phyloP scores from a whole-genome alignment of 2,888 invertebrate species.

The Ichneumon xanthorius region DNA sequence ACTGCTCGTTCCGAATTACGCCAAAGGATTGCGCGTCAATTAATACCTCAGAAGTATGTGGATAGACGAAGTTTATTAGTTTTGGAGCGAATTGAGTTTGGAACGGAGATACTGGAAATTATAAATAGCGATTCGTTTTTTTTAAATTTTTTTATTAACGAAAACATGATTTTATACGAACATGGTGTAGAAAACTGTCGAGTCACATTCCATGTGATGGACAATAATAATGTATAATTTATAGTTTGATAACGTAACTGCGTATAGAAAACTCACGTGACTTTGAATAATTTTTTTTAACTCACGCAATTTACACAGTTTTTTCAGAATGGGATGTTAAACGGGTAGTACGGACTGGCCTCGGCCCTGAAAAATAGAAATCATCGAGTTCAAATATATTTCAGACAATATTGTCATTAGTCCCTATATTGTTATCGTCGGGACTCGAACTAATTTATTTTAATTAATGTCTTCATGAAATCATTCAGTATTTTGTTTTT shows the following conservation, averaged over 20 bases:
- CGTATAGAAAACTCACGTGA: constrained; percentile 25
- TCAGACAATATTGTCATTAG: background rate
- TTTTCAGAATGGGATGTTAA: constrained; percentile 84
- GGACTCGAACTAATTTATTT: too few relatives aligned
- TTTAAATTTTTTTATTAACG: background rate
- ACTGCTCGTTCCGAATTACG: background rate
- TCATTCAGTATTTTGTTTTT: too few relatives aligned
- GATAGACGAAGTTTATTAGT: background rate
- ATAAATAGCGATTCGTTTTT: background rate
- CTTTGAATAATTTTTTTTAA: constrained; percentile 38
- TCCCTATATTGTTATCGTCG: too few relatives aligned
- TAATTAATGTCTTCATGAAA: too few relatives aligned
- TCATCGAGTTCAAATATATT: background rate
- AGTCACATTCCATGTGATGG: constrained; percentile 20
- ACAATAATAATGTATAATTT: constrained; percentile 17
- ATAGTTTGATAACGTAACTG: constrained; percentile 11
- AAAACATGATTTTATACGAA: constrained; percentile 13
- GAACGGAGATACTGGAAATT: background rate
- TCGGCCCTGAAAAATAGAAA: constrained; percentile 84
- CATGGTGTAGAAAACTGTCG: constrained; percentile 46
- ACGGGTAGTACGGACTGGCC: constrained; percentile 86
- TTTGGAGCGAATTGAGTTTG: background rate
- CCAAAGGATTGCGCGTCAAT: background rate
- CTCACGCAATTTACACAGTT: constrained; percentile 53
- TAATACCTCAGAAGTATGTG: background rate